Conservation (phyloP, 2,888 invertebrate species). For the Aplocera efformata region DNA sequence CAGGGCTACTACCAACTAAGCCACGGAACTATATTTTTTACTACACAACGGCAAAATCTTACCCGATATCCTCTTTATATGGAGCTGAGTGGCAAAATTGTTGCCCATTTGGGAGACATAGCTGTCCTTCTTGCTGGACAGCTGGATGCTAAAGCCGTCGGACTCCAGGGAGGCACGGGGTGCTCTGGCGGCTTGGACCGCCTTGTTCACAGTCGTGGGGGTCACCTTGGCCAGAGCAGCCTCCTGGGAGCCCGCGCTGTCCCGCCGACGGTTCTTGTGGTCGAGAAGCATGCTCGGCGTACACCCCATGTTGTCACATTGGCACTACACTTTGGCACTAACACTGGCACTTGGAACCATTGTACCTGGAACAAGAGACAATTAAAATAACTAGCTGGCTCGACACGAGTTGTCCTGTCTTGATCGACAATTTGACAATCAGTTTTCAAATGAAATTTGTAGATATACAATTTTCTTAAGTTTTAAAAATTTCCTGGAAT, state of each 20-base stretch:
- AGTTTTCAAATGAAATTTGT: too few relatives aligned
- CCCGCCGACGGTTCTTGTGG: constrained; percentile 80
- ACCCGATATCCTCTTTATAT: constrained; percentile 77
- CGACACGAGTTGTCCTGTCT: too few relatives aligned
- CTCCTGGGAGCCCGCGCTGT: constrained; percentile 75
- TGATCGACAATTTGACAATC: too few relatives aligned
- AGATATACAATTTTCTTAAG: too few relatives aligned
- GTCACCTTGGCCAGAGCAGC: constrained; percentile 70
- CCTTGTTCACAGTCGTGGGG: constrained; percentile 69
- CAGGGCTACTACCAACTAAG: too few relatives aligned
- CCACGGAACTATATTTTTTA: neutral
- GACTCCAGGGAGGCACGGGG: constrained; percentile 73
- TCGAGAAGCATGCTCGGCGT: constrained; percentile 83
- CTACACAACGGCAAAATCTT: constrained; percentile 30
- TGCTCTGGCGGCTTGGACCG: constrained; percentile 67
- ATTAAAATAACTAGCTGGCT: too few relatives aligned
- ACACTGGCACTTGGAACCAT: constrained; percentile 51
- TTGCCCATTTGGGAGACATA: constrained; percentile 79
- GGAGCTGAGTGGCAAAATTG: constrained; percentile 75
- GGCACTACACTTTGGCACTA: constrained; percentile 70
- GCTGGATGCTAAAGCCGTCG: constrained; percentile 74
- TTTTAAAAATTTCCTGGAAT: too few relatives aligned
- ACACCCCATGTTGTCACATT: constrained; percentile 77
- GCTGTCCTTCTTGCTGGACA: constrained; percentile 75
- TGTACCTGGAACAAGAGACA: constrained; percentile 57